A percentile compares a stretch with the other conserved stretches of the same genome.
Conservation (phyloP, 2,113 vertebrate genomes). For the Microcebus ravelobensis region DNA sequence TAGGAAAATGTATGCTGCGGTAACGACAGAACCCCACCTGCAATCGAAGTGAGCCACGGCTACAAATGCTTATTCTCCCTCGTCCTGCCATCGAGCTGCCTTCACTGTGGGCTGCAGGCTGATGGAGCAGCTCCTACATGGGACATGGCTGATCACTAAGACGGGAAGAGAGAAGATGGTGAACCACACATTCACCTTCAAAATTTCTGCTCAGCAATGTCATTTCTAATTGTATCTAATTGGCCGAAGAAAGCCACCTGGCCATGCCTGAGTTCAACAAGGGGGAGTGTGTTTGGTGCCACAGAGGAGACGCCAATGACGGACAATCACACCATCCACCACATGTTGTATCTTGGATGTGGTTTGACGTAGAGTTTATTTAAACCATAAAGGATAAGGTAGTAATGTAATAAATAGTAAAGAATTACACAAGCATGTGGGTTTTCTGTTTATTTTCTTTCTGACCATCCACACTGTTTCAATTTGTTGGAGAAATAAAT, state of each 20-base stretch:
- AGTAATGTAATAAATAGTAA: neutral
- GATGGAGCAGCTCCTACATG: too few relatives aligned
- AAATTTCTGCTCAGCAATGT: neutral
- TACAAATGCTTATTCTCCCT: neutral
- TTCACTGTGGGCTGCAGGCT: neutral
- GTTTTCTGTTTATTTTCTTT: neutral
- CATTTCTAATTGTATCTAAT: neutral
- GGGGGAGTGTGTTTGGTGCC: neutral
- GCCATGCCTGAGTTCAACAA: neutral
- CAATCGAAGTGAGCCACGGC: neutral
- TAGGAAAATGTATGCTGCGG: neutral
- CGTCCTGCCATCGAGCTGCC: neutral
- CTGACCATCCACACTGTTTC: neutral
- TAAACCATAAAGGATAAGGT: neutral
- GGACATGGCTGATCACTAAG: neutral
- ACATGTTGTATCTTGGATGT: neutral
- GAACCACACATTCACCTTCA: neutral
- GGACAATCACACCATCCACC: too few relatives aligned
- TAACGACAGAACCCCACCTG: neutral
- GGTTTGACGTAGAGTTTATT: neutral
- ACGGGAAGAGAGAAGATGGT: neutral
- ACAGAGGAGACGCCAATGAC: neutral
- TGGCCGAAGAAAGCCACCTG: neutral
- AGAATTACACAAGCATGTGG: neutral
- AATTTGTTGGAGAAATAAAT: neutral